Evolutionary conservation across 2,113 vertebrate genomes (phyloP), one percentile per base, ranked within the genome.

Genomic region (Strix aluco): DNA sequence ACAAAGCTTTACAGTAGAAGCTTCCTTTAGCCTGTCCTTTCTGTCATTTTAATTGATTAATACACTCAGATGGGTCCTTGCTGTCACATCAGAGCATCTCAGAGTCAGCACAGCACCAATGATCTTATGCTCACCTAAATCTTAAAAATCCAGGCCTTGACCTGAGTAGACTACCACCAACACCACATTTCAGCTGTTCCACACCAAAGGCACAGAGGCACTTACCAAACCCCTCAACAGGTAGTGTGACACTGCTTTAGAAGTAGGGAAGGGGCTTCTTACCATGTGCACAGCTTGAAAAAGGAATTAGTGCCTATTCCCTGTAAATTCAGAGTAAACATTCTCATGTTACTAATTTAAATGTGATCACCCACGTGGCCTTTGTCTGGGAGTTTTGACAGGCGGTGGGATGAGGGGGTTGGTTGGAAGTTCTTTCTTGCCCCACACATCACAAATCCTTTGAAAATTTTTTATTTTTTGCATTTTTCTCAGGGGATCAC

Each of bases 101-200:
- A 74, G 81, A 74, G 58, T 26, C 6, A 0, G 9, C 0, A 0
- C 12, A 77, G 47, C 30, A 62, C 27, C 80, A 44, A 7, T 5
- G 15, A 69, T 51, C 57, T 78, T 47, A 30, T 16, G 25, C n/a
- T 84, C 20, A 67, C 15, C 8, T 73, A 13, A 80, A 65, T 58
- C 32, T 65, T 52, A 83, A 32, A 36, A 32, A 36, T 18, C 5
- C 55, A 83, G 21, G 15, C 13, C 20, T 69, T 88, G 67, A 26
- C 27, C 58, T 2, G 4, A 54, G 27, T 8, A 57, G 15, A 38
- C 13, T 19, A 22, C 15, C 32, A 44, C 11, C 30, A 40, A 0
- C 21, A 20, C 5, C 19, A 27, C 49, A 11, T 59, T 71, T 67
- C 75, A 80, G 42, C 62, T 92, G 22, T 44, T 21, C 22, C 34